phyloP scores from a whole-genome alignment of 2,797 vertebrate species.

The Merluccius polli region DNA sequence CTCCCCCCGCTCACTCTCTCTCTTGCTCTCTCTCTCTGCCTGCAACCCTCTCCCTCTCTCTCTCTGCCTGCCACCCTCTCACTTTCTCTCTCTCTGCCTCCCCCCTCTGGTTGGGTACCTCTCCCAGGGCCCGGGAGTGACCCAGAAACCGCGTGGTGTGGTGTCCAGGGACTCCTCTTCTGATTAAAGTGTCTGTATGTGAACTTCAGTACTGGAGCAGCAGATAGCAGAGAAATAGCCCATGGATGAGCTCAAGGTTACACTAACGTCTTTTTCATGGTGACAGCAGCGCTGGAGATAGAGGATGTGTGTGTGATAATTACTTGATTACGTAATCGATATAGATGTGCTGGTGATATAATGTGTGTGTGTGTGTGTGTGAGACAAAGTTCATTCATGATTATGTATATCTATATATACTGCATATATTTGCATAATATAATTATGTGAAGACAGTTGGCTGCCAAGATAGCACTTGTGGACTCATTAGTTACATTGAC shows the following conservation, averaged over 20 bases:
- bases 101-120: slow-evolving; percentile 70
- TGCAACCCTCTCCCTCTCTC: slow-evolving; percentile 46
- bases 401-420: not conserved
- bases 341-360: not conserved
- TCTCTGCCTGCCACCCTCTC: slow-evolving; percentile 32
- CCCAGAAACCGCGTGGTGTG: slow-evolving; percentile 73
- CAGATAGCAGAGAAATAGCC: slow-evolving; percentile 44
- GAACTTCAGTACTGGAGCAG: slow-evolving; percentile 50
- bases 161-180: slow-evolving; percentile 69
- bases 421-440: too few relatives aligned
- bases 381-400: not conserved
- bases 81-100: slow-evolving; percentile 52
- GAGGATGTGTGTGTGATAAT: not conserved
- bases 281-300: not conserved
- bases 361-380: not conserved
- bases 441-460: not conserved
- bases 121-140: slow-evolving; percentile 77
- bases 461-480: not conserved
- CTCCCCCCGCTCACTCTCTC: slow-evolving; percentile 32
- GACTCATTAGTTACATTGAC: not conserved
- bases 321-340: not conserved
- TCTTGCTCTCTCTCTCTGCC: slow-evolving; percentile 34
- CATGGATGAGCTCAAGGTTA: slow-evolving; percentile 57
- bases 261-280: not conserved
- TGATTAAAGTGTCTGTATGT: slow-evolving; percentile 61